Conservation (phyloP, 1,140 invertebrate genomes). For the Bombus soroeensis region DNA sequence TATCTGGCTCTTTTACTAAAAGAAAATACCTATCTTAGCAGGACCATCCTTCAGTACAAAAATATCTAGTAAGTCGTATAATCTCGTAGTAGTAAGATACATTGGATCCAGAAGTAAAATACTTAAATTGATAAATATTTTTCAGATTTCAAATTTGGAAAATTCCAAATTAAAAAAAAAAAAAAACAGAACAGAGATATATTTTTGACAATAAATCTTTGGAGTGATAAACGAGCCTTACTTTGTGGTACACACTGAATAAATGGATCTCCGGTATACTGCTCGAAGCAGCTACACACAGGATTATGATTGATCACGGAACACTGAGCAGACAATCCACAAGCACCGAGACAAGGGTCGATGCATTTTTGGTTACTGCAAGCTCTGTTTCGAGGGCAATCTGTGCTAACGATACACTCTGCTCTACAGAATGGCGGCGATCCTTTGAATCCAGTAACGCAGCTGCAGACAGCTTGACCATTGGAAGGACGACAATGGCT, state of each 20-base stretch:
- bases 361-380: slow-evolving; percentile 88
- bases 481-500: slow-evolving; percentile 86
- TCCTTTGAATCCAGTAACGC: slow-evolving; percentile 86
- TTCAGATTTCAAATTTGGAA: neutral
- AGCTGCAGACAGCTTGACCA: slow-evolving; percentile 87
- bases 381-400: slow-evolving; percentile 86
- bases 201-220: neutral
- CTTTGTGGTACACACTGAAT: slow-evolving; percentile 82
- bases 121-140: neutral
- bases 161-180: neutral
- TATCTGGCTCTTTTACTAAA: slow-evolving; percentile 58
- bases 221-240: slow-evolving; percentile 68
- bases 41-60: neutral
- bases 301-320: slow-evolving; percentile 86
- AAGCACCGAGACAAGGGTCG: slow-evolving; percentile 88
- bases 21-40: neutral
- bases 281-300: slow-evolving; percentile 86
- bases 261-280: slow-evolving; percentile 85
- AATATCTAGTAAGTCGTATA: neutral
- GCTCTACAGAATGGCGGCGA: slow-evolving; percentile 87
- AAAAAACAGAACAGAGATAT: neutral
- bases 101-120: no score
- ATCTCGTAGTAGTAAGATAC: no score
- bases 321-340: slow-evolving; percentile 86
- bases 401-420: slow-evolving; percentile 87